Percentiles rank a stretch among this genome's conserved stretches.
phyloP scores from a whole-genome alignment of 2,113 vertebrate genomes.

The Crotalus helleri region DNA sequence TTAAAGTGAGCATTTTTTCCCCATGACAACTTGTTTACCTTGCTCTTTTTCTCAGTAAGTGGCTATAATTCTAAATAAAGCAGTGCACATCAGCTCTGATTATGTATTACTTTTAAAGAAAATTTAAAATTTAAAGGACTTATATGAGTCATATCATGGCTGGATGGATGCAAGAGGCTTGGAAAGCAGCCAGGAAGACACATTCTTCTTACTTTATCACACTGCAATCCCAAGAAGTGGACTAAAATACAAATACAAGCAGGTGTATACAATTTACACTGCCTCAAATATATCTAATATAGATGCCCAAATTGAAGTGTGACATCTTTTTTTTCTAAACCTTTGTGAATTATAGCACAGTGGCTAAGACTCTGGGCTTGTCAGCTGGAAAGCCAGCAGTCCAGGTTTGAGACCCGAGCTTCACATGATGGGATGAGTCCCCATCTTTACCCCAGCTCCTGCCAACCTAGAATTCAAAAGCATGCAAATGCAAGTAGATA shows the following conservation, averaged over 20 bases:
- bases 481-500: neutral
- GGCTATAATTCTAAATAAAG: neutral
- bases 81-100: neutral
- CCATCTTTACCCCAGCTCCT: neutral
- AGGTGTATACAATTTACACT: neutral
- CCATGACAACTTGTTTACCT: neutral
- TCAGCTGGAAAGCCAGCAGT: neutral
- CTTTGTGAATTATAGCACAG: neutral
- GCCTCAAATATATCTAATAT: neutral
- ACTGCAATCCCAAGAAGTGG: neutral
- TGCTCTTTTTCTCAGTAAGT: neutral
- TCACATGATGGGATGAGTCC: neutral
- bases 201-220: neutral
- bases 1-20: neutral
- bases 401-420: neutral
- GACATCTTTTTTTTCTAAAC: neutral
- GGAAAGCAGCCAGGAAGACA: neutral
- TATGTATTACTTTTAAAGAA: neutral
- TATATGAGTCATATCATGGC: neutral
- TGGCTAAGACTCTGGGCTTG: neutral
- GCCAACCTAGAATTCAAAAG: neutral
- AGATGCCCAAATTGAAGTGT: neutral
- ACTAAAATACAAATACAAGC: neutral
- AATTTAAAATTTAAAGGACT: neutral
- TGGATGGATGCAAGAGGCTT: neutral